Percentiles rank a stretch among this genome's conserved stretches.
phyloP scores from a whole-genome alignment of 2,888 invertebrate species.

The Ommatoiulus sabulosus region DNA sequence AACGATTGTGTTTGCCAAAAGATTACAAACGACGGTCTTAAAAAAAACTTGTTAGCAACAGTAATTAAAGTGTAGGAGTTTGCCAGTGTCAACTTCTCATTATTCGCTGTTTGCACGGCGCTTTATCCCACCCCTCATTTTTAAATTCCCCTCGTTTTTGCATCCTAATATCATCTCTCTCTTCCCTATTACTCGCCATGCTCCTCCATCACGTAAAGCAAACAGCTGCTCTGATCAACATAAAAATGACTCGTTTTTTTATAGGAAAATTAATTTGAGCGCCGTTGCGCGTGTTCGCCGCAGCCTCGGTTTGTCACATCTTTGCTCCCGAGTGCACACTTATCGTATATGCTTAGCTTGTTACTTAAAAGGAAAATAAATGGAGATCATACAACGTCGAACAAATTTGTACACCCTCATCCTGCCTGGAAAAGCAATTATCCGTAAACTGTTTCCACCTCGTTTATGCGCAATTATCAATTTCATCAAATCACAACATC shows the following conservation, averaged over 20 bases:
- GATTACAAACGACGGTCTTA: conserved; percentile 50
- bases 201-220: neutral
- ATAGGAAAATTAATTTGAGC: conserved; percentile 42
- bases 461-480: conserved; percentile 45
- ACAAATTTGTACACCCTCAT: conserved; percentile 16
- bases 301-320: conserved; percentile 7
- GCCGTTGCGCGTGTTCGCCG: neutral
- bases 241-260: conserved; percentile 26
- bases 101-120: conserved; percentile 33
- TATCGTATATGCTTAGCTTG: conserved; percentile 47
- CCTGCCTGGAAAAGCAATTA: conserved; percentile 39
- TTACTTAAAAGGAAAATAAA: conserved; percentile 46
- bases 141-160: conserved; percentile 25
- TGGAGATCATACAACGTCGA: conserved; percentile 27
- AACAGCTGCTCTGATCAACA: conserved; percentile 42
- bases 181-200: conserved; percentile 16
- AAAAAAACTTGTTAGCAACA: conserved; percentile 55
- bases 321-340: conserved; percentile 13
- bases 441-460: conserved; percentile 35
- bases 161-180: conserved; percentile 41
- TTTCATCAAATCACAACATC: conserved; percentile 48
- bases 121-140: conserved; percentile 37
- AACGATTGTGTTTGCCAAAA: conserved; percentile 47
- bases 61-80: conserved; percentile 51
- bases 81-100: conserved; percentile 54